phyloP scores from a whole-genome alignment of 2,888 invertebrate genomes.

The Amphipoea lucens region DNA sequence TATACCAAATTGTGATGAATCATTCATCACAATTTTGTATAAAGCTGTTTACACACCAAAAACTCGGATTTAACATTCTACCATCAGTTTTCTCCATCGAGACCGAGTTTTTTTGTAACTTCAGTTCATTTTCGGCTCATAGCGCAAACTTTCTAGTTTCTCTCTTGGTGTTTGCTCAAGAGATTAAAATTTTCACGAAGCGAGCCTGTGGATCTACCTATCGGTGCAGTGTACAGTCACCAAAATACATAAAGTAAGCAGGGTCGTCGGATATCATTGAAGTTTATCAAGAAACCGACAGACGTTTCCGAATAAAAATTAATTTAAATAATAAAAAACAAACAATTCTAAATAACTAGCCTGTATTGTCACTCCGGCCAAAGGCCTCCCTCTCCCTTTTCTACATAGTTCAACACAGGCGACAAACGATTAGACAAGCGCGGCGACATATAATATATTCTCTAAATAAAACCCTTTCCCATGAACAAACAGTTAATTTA shows the following conservation, averaged over 20 bases:
- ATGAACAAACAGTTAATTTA: background rate
- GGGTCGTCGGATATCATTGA: background rate
- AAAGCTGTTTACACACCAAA: too few species aligned
- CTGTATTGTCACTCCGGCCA: background rate
- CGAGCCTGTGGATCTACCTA: conserved; percentile 10
- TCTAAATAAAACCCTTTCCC: background rate
- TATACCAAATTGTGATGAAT: background rate
- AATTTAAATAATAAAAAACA: background rate
- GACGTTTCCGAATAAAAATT: background rate
- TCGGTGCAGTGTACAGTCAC: conserved; percentile 3
- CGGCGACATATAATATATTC: background rate
- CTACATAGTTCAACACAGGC: background rate
- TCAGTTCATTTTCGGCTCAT: conserved; percentile 6
- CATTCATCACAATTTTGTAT: too few species aligned
- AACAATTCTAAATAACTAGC: background rate
- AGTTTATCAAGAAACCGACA: background rate
- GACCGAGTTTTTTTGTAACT: conserved; percentile 4
- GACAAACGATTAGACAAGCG: background rate
- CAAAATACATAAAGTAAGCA: background rate
- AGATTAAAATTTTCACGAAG: conserved; percentile 28
- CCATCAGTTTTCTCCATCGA: background rate
- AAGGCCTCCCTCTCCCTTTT: background rate
- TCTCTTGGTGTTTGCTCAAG: conserved; percentile 27
- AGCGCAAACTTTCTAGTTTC: conserved; percentile 6
- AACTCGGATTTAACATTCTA: background rate